These are phyloP conservation scores for Lates japonicus DNA, from an alignment of 2,797 vertebrate species.

Conservation along the genomic window DNA sequence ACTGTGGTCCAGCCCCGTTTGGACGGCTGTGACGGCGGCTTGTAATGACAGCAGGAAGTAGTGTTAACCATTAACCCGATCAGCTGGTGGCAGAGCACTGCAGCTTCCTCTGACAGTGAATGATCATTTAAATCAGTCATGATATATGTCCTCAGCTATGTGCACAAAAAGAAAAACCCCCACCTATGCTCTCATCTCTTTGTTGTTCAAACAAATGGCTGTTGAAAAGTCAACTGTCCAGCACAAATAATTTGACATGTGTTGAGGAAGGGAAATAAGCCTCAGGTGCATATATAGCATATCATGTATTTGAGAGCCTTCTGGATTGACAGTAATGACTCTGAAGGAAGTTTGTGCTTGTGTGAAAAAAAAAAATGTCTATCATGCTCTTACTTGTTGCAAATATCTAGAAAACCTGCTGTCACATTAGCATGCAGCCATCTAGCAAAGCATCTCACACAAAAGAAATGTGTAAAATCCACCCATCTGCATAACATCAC, in stretches of 20 bases:
- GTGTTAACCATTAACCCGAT: conserved; percentile 67
- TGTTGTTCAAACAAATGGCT: conserved; percentile 29
- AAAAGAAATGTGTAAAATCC: conserved; percentile 42
- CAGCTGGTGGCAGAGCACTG: conserved; percentile 41
- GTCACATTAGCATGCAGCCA: conserved; percentile 72
- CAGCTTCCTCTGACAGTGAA: conserved; percentile 56
- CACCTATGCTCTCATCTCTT: conserved; percentile 22
- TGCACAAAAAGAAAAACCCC: conserved; percentile 7
- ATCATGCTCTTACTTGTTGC: conserved; percentile 67
- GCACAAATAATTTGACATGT: conserved; percentile 32
- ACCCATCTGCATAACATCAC: conserved; percentile 47
- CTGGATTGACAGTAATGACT: conserved; percentile 77
- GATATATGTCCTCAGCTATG: conserved; percentile 27
- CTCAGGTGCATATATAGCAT: conserved; percentile 35
- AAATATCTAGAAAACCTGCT: conserved; percentile 66
- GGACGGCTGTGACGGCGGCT: conserved; percentile 35
- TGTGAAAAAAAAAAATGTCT: conserved; percentile 46
- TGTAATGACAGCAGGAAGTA: conserved; percentile 55
- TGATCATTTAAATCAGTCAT: conserved; percentile 49
- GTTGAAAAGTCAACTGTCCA: conserved; percentile 38
- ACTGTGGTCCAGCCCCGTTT: conserved; percentile 23
- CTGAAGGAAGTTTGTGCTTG: conserved; percentile 74
- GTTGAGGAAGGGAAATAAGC: conserved; percentile 49
- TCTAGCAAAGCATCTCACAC: conserved; percentile 50
- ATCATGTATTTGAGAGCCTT: conserved; percentile 43